These are phyloP conservation scores for Strigamia crassipes DNA, from an alignment of 2,888 invertebrate species.

Conservation along the genomic window DNA sequence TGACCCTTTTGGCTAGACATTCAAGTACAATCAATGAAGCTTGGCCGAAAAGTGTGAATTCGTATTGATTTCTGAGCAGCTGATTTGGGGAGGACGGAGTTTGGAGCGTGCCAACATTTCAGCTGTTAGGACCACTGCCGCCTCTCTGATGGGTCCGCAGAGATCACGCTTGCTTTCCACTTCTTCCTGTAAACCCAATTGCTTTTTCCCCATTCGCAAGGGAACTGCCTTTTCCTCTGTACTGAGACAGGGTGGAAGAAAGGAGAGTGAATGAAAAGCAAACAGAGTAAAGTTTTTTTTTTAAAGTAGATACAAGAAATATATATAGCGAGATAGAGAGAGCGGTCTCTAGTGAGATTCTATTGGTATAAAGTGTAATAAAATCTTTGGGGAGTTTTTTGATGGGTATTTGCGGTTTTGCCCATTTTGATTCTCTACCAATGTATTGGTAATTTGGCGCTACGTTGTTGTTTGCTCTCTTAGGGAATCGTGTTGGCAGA, in stretches of 20 bases:
- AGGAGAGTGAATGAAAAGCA: constrained; percentile 12
- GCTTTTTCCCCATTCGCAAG: constrained; percentile 35
- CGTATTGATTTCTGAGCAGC: constrained; percentile 42
- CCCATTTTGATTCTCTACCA: neutral
- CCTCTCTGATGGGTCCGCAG: constrained; percentile 34
- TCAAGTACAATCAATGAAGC: constrained; percentile 32
- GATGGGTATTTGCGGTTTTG: neutral
- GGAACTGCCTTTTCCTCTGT: constrained; percentile 19
- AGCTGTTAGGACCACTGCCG: constrained; percentile 40
- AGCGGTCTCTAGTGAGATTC: neutral
- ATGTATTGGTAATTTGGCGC: constrained; percentile 36
- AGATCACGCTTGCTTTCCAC: constrained; percentile 42
- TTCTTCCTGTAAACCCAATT: constrained; percentile 42
- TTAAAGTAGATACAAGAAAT: neutral
- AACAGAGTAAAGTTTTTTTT: neutral
- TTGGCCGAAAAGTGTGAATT: constrained; percentile 27
- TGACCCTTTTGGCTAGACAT: neutral
- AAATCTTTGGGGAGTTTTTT: constrained; percentile 6
- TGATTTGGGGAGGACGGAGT: constrained; percentile 28
- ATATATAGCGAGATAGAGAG: neutral
- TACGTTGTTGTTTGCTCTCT: constrained; percentile 32
- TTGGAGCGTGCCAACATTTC: constrained; percentile 32
- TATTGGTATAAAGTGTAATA: constrained; percentile 22
- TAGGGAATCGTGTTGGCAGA: constrained; percentile 38
- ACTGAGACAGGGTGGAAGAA: neutral